A percentile compares a stretch with the other conserved stretches of the same genome.
phyloP scores from a whole-genome alignment of 2,888 invertebrate species.

The Oscheius myriophilus region DNA sequence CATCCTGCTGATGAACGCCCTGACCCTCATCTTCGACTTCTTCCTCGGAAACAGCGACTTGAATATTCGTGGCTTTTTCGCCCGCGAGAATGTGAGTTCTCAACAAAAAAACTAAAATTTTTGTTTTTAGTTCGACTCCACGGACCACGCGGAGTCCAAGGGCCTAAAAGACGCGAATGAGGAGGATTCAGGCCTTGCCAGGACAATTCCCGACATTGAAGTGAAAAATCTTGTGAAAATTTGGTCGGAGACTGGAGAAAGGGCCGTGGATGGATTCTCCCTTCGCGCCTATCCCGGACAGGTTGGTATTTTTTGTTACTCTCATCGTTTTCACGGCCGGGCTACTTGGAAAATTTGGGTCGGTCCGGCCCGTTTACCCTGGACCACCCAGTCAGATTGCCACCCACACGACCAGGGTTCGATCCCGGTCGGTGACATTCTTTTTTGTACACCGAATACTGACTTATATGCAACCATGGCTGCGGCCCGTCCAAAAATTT shows the following conservation, averaged over 20 bases:
- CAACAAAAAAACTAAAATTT: neutral
- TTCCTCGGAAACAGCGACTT: conserved; percentile 37
- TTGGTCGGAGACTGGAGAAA: conserved; percentile 59
- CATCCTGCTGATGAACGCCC: conserved; percentile 42
- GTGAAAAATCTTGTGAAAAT: conserved; percentile 56
- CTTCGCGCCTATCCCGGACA: conserved; percentile 64
- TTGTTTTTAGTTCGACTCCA: neutral
- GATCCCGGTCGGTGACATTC: no score
- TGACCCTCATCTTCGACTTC: conserved; percentile 38
- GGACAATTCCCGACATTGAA: conserved; percentile 56
- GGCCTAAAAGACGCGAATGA: conserved; percentile 40
- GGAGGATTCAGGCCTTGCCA: conserved; percentile 46
- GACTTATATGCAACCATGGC: no score
- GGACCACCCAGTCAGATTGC: no score
- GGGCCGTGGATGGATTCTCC: conserved; percentile 63
- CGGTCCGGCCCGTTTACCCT: no score
- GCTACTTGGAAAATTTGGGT: no score
- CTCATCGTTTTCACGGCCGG: no score
- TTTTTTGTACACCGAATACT: no score
- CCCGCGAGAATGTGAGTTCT: conserved; percentile 16
- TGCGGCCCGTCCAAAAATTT: no score
- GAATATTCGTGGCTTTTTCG: conserved; percentile 31
- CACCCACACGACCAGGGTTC: no score
- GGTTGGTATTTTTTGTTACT: conserved; percentile 29
- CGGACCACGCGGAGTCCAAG: neutral